phyloP scores from a whole-genome alignment of 1,140 invertebrate genomes.

The Neoseiulus cucumeris region DNA sequence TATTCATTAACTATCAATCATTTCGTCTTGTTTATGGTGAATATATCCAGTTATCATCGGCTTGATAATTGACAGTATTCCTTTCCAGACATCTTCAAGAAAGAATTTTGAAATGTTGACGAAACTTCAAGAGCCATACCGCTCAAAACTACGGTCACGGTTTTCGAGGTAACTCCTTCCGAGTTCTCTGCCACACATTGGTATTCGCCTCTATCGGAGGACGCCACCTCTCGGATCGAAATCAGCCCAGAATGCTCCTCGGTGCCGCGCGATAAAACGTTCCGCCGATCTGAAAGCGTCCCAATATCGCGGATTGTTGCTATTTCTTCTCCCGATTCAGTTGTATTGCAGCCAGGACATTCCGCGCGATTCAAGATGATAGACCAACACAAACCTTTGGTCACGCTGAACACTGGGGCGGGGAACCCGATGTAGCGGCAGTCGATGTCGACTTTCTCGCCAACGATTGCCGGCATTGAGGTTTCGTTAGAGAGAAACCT shows the following conservation, averaged over 20 bases:
- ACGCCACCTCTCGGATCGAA: background rate
- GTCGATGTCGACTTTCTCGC: conserved; percentile 5
- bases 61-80: too few relatives aligned
- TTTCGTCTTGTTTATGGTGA: too few relatives aligned
- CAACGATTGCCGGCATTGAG: background rate
- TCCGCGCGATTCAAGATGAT: background rate
- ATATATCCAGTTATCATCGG: too few relatives aligned
- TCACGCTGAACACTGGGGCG: conserved; percentile 13
- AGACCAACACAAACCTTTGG: background rate
- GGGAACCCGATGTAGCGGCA: conserved; percentile 17
- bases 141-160: background rate
- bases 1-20: too few relatives aligned
- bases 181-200: background rate
- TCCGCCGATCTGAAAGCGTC: background rate
- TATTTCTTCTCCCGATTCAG: background rate
- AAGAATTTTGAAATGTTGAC: background rate
- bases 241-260: background rate
- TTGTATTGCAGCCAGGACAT: background rate
- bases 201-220: conserved; percentile 1
- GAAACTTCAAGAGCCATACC: background rate
- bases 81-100: background rate
- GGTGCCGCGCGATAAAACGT: background rate
- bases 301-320: background rate
- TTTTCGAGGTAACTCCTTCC: background rate
- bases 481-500: background rate